Evolutionary conservation across 2,113 vertebrate species (phyloP).

Genomic region (Platichthys stellatus): DNA sequence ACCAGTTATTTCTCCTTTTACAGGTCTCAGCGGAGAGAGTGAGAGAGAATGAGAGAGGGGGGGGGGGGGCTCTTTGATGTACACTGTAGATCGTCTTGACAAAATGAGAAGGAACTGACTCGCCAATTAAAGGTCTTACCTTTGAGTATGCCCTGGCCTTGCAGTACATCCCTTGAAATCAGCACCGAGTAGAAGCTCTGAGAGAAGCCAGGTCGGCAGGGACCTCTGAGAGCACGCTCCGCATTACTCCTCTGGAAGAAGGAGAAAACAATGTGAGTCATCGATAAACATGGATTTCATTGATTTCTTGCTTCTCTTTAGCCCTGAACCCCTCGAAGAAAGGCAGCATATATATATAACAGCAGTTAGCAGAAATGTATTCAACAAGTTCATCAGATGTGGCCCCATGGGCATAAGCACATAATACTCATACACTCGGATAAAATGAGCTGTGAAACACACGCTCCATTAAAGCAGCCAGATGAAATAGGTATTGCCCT

Average conservation of each 20-base stretch:
- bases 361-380: slow-evolving; percentile 15
- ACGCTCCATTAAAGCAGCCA: slow-evolving; percentile 15
- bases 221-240: slow-evolving; percentile 67
- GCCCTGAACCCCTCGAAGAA: slow-evolving; percentile 3
- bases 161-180: slow-evolving; percentile 81
- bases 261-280: slow-evolving; percentile 58
- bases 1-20: background rate
- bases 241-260: slow-evolving; percentile 80
- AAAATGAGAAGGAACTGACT: slow-evolving; percentile 22
- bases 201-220: slow-evolving; percentile 82
- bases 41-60: no score
- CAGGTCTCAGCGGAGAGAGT: background rate
- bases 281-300: slow-evolving; percentile 66
- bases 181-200: slow-evolving; percentile 82
- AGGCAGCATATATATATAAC: slow-evolving; percentile 1
- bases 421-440: slow-evolving; percentile 7
- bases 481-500: slow-evolving; percentile 15
- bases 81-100: background rate
- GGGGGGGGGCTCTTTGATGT: background rate
- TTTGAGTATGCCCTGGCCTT: slow-evolving; percentile 75
- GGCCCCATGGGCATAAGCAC: background rate
- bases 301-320: slow-evolving; percentile 48
- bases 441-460: background rate
- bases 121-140: slow-evolving; percentile 68
- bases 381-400: slow-evolving; percentile 53